These are phyloP conservation scores for Glaucomys volans DNA, from an alignment of 2,113 vertebrate genomes.

Conservation along the genomic window DNA sequence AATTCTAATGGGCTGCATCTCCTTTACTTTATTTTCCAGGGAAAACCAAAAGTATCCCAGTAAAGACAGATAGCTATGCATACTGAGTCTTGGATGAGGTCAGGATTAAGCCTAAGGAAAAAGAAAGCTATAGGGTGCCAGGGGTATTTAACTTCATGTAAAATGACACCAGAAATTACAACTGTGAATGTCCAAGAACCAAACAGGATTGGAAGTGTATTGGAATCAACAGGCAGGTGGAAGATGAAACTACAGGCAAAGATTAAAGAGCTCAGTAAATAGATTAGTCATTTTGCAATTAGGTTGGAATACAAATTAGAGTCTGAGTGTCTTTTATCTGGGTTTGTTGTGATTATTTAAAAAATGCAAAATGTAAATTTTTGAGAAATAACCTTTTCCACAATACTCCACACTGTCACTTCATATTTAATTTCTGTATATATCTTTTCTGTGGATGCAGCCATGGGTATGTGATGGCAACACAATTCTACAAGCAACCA, in stretches of 20 bases:
- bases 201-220: background rate
- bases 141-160: background rate
- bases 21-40: background rate
- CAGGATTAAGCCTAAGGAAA: slow-evolving; percentile 32
- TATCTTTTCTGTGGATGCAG: slow-evolving; percentile 47
- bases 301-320: slow-evolving; percentile 60
- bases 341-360: background rate
- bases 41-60: slow-evolving; percentile 42
- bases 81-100: background rate
- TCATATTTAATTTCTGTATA: slow-evolving; percentile 49
- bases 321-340: slow-evolving; percentile 57
- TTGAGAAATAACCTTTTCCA: slow-evolving; percentile 50
- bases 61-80: background rate
- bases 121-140: background rate
- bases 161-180: slow-evolving; percentile 17
- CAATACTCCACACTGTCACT: slow-evolving; percentile 27
- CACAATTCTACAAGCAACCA: slow-evolving; percentile 49
- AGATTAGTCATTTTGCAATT: slow-evolving; percentile 64
- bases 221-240: background rate
- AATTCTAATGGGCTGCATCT: slow-evolving; percentile 3
- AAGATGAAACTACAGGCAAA: slow-evolving; percentile 18
- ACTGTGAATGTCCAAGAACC: background rate
- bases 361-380: slow-evolving; percentile 57
- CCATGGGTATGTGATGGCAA: slow-evolving; percentile 14
- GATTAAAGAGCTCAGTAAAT: slow-evolving; percentile 50